Base-by-base conservation (phyloP, 2,797 vertebrate genomes). In the Gymnoscopelus braueri region DNA sequence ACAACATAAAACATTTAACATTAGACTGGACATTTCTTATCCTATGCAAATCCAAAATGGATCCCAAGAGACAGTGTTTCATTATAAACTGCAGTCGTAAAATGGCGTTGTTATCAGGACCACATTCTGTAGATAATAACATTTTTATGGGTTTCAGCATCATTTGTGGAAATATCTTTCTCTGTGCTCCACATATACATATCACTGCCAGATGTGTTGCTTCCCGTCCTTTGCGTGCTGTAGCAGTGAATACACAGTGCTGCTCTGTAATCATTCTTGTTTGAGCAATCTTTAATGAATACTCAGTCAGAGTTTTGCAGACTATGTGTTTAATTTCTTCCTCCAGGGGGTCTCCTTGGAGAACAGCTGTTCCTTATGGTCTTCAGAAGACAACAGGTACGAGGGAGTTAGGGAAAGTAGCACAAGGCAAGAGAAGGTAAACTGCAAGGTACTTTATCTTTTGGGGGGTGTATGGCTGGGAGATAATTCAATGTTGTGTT, bases 311-410 rank as follows among this genome's bases (percentile, higher is more conserved):
- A 39, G 35, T 39, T 39, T 39, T 39, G 39, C 39, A 44, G 39
- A 44, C 39, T 44, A 35, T 35, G 39, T 44, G 39, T 44, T 44
- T 44, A 44, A 44, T 44, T 44, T 44, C 39, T 44, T 8, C 39
- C 39, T 44, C 39, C 47, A 23, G 10, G 14, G 14, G 3, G 13
- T 26, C 60, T 8, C 50, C 26, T 58, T 50, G 9, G 55, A 26
- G 35, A 72, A 53, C 50, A 47, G 19, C 44, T 44, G 39, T 44
- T 73, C 39, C 32, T 59, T 9, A 35, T 35, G 12, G 15, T 61
- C 23, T 61, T 3, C 39, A 39, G 15, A 47, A 12, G 15, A 19
- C 55, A 57, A 73, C 2, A 48, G 7, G 35, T n/a, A 6, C 10
- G 2, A 65, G 50, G 57, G 19, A 59, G 0, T 32, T 29, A n/a